Evolutionary conservation across 2,113 vertebrate species (phyloP).

Genomic region (Caracal caracal): DNA sequence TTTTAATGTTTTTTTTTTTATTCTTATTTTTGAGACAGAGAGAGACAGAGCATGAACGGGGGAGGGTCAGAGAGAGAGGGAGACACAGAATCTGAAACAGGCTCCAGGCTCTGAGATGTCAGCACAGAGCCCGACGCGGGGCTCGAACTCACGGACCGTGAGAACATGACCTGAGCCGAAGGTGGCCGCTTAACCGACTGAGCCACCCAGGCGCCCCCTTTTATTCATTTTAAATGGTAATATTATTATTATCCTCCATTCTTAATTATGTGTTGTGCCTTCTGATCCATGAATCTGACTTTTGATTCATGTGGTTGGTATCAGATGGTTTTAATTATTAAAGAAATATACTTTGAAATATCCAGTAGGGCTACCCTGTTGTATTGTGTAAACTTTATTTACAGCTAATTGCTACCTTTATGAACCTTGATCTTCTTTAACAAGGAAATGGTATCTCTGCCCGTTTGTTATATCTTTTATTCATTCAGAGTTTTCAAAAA

Average conservation of each 20-base stretch:
- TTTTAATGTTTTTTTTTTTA: no score
- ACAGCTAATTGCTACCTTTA: neutral
- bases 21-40: no score
- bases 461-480: neutral
- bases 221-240: neutral
- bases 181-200: no score
- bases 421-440: neutral
- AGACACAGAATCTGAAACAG: no score
- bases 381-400: neutral
- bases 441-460: neutral
- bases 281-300: neutral
- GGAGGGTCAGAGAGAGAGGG: no score
- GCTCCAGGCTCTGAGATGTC: no score
- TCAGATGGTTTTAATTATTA: neutral
- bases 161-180: no score
- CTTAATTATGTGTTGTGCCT: neutral
- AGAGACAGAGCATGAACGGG: no score
- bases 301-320: neutral
- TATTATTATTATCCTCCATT: neutral
- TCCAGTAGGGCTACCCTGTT: neutral
- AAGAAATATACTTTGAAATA: neutral
- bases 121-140: no score
- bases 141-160: no score
- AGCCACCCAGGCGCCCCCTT: no score
- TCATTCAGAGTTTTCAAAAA: neutral